phyloP scores from a whole-genome alignment of 1,140 invertebrate species.

The Acromyrmex charruanus region DNA sequence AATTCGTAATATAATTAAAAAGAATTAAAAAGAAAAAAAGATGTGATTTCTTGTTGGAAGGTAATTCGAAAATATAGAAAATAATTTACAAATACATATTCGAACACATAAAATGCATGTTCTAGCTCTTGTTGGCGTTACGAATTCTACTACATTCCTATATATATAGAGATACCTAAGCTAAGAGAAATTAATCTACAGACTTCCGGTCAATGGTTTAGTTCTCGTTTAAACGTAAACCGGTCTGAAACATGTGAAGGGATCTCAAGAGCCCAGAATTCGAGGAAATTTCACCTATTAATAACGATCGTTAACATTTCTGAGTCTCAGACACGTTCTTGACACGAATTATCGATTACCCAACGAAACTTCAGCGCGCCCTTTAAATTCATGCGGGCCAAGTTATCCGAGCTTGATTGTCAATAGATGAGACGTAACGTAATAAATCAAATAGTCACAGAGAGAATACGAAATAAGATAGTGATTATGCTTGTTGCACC shows the following conservation, averaged over 20 bases:
- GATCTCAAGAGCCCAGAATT: conserved; percentile 12
- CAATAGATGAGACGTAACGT: conserved; percentile 34
- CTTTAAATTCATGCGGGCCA: conserved; percentile 48
- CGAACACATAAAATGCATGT: too few relatives aligned
- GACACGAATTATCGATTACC: conserved; percentile 74
- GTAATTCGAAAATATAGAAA: neutral
- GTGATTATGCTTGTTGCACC: conserved; percentile 18
- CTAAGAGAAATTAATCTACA: neutral
- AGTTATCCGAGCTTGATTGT: conserved; percentile 60
- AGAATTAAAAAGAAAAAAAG: neutral
- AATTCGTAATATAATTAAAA: neutral
- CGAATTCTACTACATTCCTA: neutral
- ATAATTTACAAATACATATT: too few relatives aligned
- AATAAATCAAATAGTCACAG: conserved; percentile 45
- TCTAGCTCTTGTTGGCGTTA: neutral
- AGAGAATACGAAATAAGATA: conserved; percentile 54
- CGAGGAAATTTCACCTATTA: conserved; percentile 4
- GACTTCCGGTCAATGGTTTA: conserved; percentile 18
- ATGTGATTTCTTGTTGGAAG: neutral
- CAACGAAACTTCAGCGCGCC: conserved; percentile 60
- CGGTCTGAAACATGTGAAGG: neutral
- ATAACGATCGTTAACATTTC: conserved; percentile 44
- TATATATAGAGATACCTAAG: neutral
- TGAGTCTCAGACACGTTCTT: conserved; percentile 52
- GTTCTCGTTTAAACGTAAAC: conserved; percentile 10